A percentile compares a stretch with the other conserved stretches of the same genome.
Conservation (phyloP, 2,797 vertebrate genomes). For the Podarcis siculus region DNA sequence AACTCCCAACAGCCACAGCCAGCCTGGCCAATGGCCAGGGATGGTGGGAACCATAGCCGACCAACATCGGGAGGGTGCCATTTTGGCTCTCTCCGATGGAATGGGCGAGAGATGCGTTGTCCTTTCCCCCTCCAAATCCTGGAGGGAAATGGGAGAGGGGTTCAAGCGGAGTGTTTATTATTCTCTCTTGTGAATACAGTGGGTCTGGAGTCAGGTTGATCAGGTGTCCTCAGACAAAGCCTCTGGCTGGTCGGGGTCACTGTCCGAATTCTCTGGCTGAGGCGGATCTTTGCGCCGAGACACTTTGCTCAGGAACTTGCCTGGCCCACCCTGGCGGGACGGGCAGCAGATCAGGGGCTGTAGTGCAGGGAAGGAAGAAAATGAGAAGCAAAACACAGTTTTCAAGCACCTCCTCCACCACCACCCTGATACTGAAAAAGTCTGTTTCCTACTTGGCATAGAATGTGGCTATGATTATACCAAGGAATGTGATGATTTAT, state of each 20-base stretch:
- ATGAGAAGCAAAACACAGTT: not conserved
- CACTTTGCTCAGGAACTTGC: slow-evolving; percentile 39
- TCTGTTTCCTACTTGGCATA: not conserved
- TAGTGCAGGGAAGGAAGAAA: not conserved
- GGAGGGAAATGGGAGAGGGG: not conserved
- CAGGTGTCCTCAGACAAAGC: not conserved
- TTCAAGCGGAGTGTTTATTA: not conserved
- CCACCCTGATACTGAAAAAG: not conserved
- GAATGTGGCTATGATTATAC: not conserved
- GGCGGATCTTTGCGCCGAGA: not conserved
- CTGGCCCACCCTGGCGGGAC: slow-evolving; percentile 10
- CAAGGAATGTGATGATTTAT: not conserved
- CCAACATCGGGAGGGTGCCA: no score
- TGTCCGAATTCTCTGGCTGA: not conserved
- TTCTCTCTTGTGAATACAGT: not conserved
- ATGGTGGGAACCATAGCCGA: no score
- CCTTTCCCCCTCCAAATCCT: not conserved
- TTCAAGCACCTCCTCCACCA: no score
- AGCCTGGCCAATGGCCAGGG: no score
- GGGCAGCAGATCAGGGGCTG: slow-evolving; percentile 30
- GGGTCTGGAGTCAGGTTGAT: not conserved
- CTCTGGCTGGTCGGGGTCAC: slow-evolving; percentile 11
- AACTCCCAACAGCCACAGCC: no score
- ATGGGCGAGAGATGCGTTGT: not conserved
- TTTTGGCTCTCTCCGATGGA: not conserved